Conservation (phyloP, 2,113 vertebrate genomes). For the Anguilla rostrata region DNA sequence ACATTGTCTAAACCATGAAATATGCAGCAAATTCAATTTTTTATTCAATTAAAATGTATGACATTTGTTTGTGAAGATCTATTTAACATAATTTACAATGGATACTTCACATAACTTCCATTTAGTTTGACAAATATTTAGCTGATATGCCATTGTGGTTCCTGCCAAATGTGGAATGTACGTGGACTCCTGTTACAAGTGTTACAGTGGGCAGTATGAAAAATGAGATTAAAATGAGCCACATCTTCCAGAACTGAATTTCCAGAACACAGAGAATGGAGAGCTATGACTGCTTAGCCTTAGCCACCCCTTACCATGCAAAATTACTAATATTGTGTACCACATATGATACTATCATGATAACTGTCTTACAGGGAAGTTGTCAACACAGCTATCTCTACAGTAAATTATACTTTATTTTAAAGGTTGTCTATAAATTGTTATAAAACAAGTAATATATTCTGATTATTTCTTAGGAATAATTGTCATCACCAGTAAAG, state of each 20-base stretch:
- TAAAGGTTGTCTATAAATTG: not conserved
- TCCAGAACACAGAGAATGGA: not conserved
- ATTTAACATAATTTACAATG: constrained; percentile 2
- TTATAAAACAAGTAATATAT: not conserved
- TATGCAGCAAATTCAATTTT: not conserved
- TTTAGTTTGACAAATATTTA: not conserved
- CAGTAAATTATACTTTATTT: not conserved
- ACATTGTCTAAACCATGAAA: not conserved
- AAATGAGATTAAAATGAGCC: not conserved
- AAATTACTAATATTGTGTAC: too few relatives aligned
- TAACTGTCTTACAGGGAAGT: not conserved
- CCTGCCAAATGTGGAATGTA: not conserved
- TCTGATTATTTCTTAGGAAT: not conserved
- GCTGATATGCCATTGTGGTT: not conserved
- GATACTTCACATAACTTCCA: not conserved
- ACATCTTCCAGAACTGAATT: not conserved
- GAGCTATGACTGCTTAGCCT: not conserved
- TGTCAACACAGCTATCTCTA: not conserved
- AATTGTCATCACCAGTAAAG: not conserved
- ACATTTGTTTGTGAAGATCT: not conserved
- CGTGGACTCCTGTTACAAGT: not conserved
- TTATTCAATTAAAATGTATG: not conserved
- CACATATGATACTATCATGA: too few relatives aligned
- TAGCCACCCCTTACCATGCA: not conserved
- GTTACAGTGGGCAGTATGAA: not conserved